Evolutionary conservation across 1,140 invertebrate genomes (phyloP).

Genomic region (Aphaenogaster rudis): DNA sequence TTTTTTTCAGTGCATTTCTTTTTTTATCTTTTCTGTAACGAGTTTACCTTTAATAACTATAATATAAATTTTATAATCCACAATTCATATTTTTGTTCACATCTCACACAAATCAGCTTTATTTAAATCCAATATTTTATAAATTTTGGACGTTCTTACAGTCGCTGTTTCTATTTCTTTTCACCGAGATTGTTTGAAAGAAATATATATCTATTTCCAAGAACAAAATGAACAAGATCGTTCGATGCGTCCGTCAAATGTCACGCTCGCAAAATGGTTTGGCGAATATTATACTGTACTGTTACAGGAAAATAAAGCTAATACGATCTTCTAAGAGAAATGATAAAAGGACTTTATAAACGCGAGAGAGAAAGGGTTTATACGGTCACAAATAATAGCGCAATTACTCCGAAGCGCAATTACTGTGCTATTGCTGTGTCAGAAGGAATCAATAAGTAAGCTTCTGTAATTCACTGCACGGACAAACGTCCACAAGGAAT

Average conservation of each 20-base stretch:
- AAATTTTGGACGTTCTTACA: not conserved
- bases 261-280: not conserved
- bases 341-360: not conserved
- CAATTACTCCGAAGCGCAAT: not conserved
- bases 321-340: constrained; percentile 16
- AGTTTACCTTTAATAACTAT: not conserved
- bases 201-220: not conserved
- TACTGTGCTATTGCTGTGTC: not conserved
- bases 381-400: constrained; percentile 6
- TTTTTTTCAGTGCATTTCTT: not conserved
- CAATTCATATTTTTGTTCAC: not conserved
- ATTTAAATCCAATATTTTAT: not conserved
- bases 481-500: constrained; percentile 30
- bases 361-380: constrained; percentile 1
- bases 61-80: not conserved
- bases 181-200: not conserved
- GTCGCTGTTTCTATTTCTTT: not conserved
- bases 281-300: not conserved
- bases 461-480: not conserved
- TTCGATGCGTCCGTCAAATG: not conserved
- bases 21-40: not conserved
- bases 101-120: not conserved
- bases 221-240: not conserved
- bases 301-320: not conserved
- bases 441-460: constrained; percentile 35